A percentile compares a stretch with the other conserved stretches of the same genome.
Conservation (phyloP, 1,140 invertebrate species). For the Papilio machaon region DNA sequence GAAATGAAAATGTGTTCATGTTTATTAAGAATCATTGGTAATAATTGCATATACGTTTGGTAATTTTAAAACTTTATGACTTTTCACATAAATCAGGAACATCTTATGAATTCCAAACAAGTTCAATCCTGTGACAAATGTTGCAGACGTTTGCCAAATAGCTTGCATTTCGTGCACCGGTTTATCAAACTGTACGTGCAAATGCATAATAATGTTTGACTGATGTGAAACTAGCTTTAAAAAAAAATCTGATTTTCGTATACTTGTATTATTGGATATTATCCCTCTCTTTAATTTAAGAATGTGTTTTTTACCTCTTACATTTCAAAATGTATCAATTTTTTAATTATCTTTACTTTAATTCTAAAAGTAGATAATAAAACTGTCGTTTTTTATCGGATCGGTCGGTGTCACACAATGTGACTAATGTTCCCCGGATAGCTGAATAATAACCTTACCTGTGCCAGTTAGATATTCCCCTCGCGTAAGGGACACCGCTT, state of each 20-base stretch:
- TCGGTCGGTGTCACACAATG: neutral
- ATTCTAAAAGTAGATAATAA: neutral
- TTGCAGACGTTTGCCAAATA: slow-evolving; percentile 2
- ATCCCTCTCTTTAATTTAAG: no score
- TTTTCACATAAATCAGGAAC: neutral
- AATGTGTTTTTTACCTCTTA: no score
- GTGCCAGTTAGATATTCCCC: neutral
- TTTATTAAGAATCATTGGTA: no score
- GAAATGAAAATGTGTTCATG: no score
- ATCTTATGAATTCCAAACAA: neutral
- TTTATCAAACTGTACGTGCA: neutral
- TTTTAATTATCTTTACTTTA: neutral
- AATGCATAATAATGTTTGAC: neutral
- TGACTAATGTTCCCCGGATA: neutral
- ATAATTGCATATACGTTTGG: no score
- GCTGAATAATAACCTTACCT: slow-evolving; percentile 18
- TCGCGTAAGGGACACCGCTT: neutral
- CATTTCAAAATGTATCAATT: no score
- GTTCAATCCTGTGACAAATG: slow-evolving; percentile 18
- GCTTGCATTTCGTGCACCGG: neutral
- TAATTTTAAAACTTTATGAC: neutral
- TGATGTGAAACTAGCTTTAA: neutral
- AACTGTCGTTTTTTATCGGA: neutral
- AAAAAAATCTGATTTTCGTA: no score
- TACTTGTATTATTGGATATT: no score